Percentiles rank a stretch among this genome's conserved stretches.
Evolutionary conservation across 35 echinoderm and acorn worm species (phyloP).

Genomic region (Acanthaster planci): DNA sequence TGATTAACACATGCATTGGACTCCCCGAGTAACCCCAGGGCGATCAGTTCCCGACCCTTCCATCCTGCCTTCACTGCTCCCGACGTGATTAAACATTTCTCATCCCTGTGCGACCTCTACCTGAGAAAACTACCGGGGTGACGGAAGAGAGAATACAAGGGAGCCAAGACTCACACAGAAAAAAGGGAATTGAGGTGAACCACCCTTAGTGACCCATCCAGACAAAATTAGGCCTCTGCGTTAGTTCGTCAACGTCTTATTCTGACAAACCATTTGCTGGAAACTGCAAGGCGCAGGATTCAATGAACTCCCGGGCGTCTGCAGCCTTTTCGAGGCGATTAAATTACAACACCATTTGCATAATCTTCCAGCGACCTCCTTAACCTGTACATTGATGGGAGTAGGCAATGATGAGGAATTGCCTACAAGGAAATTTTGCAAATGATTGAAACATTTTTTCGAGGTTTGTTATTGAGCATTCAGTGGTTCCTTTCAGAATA

Average conservation of each 20-base stretch:
- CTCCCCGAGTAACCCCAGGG: constrained; percentile 21
- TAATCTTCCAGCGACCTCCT: constrained; percentile 10
- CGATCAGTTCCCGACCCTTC: constrained; percentile 9
- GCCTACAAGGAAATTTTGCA: neutral
- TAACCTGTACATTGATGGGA: constrained; percentile 21
- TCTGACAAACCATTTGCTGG: neutral
- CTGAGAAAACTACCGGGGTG: neutral
- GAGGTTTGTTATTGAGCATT: no score
- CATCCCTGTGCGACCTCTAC: neutral
- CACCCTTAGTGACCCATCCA: constrained; percentile 25
- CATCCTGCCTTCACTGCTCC: constrained; percentile 5
- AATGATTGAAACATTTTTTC: no score
- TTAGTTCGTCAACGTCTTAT: constrained; percentile 18
- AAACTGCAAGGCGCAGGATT: constrained; percentile 6
- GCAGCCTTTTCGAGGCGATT: constrained; percentile 21
- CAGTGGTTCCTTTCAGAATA: no score
- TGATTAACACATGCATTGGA: constrained; percentile 25
- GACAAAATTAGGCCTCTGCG: constrained; percentile 13
- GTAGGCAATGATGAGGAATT: constrained; percentile 4
- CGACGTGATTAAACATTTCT: constrained; percentile 17
- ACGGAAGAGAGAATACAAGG: neutral
- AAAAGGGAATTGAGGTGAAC: constrained; percentile 10
- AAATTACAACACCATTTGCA: constrained; percentile 19
- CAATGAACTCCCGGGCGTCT: constrained; percentile 30
- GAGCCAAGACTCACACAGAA: no score